Conservation (phyloP, 2,113 vertebrate genomes). For the Uropsilus gracilis region DNA sequence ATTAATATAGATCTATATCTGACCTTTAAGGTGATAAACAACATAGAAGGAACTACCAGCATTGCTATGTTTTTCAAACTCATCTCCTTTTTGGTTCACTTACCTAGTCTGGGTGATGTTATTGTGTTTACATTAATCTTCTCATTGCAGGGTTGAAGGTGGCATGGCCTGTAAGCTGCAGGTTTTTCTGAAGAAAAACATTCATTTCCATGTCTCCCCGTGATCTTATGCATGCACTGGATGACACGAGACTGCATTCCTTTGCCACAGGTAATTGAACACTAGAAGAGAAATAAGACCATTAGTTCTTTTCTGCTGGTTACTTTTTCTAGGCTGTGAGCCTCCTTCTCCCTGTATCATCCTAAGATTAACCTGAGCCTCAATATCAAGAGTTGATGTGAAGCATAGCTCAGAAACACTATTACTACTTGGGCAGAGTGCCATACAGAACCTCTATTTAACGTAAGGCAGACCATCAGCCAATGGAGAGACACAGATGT, state of each 20-base stretch:
- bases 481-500: not conserved
- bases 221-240: slow-evolving; percentile 98
- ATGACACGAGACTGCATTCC: slow-evolving; percentile 97
- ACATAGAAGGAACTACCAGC: not conserved
- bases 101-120: slow-evolving; percentile 96
- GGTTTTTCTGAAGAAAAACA: slow-evolving; percentile 92
- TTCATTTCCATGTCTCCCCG: slow-evolving; percentile 95
- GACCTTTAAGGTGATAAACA: not conserved
- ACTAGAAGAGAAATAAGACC: slow-evolving; percentile 87
- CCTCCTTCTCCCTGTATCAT: not conserved
- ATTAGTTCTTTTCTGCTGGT: not conserved
- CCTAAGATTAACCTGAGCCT: not conserved
- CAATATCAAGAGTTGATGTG: not conserved
- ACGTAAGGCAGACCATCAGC: not conserved
- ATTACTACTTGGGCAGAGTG: not conserved
- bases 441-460: not conserved
- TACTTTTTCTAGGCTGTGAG: not conserved
- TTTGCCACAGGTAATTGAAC: slow-evolving; percentile 95
- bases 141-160: slow-evolving; percentile 93
- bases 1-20: not conserved
- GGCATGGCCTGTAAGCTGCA: slow-evolving; percentile 93
- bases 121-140: slow-evolving; percentile 96
- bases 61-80: not conserved
- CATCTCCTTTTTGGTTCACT: slow-evolving; percentile 73
- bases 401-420: not conserved